Evolutionary conservation across 2,113 vertebrate genomes (phyloP).

Genomic region (Rhabdomys dilectus): DNA sequence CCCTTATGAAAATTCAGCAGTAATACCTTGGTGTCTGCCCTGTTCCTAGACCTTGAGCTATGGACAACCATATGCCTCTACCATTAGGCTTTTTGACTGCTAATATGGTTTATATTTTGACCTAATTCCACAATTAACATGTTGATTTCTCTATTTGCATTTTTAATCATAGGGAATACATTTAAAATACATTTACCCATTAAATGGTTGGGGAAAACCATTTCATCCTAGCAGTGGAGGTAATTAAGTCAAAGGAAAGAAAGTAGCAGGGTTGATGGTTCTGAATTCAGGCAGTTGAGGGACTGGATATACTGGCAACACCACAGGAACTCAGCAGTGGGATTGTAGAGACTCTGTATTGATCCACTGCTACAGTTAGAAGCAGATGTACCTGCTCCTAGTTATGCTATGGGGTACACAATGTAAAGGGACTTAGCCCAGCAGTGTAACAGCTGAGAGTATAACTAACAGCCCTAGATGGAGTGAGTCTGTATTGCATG

Average conservation of each 20-base stretch:
- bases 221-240: neutral
- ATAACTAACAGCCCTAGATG: fast-evolving
- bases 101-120: neutral
- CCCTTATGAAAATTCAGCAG: neutral
- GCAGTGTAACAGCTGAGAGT: neutral
- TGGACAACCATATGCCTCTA: neutral
- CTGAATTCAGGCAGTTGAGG: neutral
- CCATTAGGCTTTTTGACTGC: neutral
- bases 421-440: neutral
- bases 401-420: neutral
- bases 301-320: too few species aligned
- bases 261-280: neutral
- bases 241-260: neutral
- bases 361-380: neutral
- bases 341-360: neutral
- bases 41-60: too few species aligned
- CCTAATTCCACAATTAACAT: neutral
- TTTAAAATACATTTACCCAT: neutral
- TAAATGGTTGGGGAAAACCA: neutral
- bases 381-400: neutral
- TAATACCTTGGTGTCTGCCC: neutral
- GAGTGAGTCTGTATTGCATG: neutral
- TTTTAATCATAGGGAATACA: neutral
- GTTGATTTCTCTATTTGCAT: neutral
- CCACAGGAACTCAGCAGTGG: neutral